Evolutionary conservation across 2,113 vertebrate species (phyloP).

Genomic region (Tragelaphus imberbis): DNA sequence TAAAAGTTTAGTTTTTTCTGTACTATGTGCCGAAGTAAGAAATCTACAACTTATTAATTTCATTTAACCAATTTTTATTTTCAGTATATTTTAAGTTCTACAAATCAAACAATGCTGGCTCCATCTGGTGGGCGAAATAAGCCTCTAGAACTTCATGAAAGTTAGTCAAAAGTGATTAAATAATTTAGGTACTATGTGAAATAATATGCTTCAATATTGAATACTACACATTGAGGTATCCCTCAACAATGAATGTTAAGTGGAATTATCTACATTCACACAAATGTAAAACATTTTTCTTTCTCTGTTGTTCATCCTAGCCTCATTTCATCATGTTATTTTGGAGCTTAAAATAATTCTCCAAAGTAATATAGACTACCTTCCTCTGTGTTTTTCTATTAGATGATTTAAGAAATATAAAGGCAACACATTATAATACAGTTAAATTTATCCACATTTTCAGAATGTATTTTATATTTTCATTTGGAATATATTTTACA

Average conservation of each 20-base stretch:
- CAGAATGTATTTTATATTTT: not conserved
- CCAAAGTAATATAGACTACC: not conserved
- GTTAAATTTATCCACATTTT: constrained; percentile 30
- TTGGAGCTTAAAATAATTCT: constrained; percentile 24
- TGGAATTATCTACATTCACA: not conserved
- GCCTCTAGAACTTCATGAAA: not conserved
- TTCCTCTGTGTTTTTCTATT: constrained; percentile 3
- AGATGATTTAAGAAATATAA: constrained; percentile 28
- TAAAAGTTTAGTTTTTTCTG: not conserved
- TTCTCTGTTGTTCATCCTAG: not conserved
- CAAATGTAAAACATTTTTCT: not conserved
- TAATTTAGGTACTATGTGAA: constrained; percentile 9
- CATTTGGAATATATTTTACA: constrained; percentile 2
- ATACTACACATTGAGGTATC: not conserved
- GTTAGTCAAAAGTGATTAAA: constrained; percentile 12
- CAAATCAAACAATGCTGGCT: constrained; percentile 64
- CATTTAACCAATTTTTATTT: constrained; percentile 42
- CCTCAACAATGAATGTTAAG: not conserved
- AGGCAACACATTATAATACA: not conserved
- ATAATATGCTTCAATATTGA: not conserved
- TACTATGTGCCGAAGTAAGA: not conserved
- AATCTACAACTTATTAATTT: constrained; percentile 18
- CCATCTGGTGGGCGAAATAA: constrained; percentile 70
- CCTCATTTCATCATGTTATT: not conserved
- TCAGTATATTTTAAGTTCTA: constrained; percentile 15